Base-by-base conservation (phyloP, 2,888 invertebrate genomes). In the Nomada lathburiana region DNA sequence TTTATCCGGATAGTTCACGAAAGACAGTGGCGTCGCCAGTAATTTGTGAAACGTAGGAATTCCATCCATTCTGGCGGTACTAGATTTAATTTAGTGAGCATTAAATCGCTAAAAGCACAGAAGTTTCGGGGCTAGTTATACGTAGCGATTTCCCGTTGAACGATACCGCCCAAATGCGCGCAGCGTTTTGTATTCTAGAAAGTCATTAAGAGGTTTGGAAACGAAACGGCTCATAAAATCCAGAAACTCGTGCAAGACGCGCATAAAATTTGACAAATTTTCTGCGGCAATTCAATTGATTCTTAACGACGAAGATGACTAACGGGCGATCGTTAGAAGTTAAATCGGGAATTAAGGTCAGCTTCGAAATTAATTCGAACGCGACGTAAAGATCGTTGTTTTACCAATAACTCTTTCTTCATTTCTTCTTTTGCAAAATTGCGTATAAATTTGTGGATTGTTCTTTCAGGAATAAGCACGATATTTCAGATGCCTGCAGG, bases 61-160 rank as follows among this genome's bases (percentile, higher is more conserved):
- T 69, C 70, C 63, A 65, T 72, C 53, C 73, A 52, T 76, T 74
- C 78, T 57, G 10, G 47, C 16, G 62, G 57, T 53, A 42, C 70
- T 74, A 57, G 60, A 86, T 75, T 86, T 82, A 84, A 87, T 87
- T 80, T 75, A 76, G 55, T 11, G 59, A 42, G 23, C 82, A 72
- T 69, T 77, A 73, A 74, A 69, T 76, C 76, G 71, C 55, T 62
- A 29, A 47, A 57, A 23, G 79, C 13, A 10, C 13, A 18, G 44
- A 20, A 18, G 52, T 11, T 29, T 16, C 11, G 47, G 65, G n/a
- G 47, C 18, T 11, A 36, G 53, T 20, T 52, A 10, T 13, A n/a
- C 11, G 53, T n/a, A 16, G 57, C 23, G 65, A 59, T 76, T 53
- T 53, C 44, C n/a, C 55, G 26, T 57, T 23, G 59, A 69, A 53